Evolutionary conservation across 53 echinoderm and acorn worm species (phyloP).

Genomic region (Glandiceps talaboti): DNA sequence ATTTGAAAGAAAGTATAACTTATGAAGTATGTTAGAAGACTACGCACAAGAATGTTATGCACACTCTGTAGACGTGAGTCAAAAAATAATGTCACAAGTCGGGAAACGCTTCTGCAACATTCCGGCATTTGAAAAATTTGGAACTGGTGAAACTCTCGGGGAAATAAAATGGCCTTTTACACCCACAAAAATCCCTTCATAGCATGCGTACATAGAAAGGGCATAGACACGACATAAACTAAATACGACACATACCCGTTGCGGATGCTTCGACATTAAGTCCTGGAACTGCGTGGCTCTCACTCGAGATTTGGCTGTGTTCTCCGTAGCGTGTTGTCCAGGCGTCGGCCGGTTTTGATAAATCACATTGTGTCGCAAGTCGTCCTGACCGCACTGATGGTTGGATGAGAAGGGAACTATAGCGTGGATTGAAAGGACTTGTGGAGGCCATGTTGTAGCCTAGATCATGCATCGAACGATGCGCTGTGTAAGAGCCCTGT

Average conservation of each 20-base stretch:
- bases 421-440: slow-evolving; percentile 76
- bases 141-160: background rate
- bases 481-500: slow-evolving; percentile 44
- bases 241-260: background rate
- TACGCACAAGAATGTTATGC: background rate
- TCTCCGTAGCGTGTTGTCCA: background rate
- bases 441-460: slow-evolving; percentile 64
- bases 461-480: slow-evolving; percentile 66
- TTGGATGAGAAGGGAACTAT: slow-evolving; percentile 86
- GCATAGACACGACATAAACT: background rate
- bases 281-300: slow-evolving; percentile 9
- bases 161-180: background rate
- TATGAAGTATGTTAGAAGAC: background rate
- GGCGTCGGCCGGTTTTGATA: slow-evolving; percentile 29
- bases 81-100: background rate
- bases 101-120: background rate
- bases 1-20: slow-evolving; percentile 1
- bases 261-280: background rate
- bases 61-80: background rate
- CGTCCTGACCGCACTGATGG: slow-evolving; percentile 63
- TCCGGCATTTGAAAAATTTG: background rate
- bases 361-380: slow-evolving; percentile 79
- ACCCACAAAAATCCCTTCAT: background rate
- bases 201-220: background rate
- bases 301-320: slow-evolving; percentile 36